Evolutionary conservation across 1,140 invertebrate genomes (phyloP).

Genomic region (Drosophila ogumai): DNA sequence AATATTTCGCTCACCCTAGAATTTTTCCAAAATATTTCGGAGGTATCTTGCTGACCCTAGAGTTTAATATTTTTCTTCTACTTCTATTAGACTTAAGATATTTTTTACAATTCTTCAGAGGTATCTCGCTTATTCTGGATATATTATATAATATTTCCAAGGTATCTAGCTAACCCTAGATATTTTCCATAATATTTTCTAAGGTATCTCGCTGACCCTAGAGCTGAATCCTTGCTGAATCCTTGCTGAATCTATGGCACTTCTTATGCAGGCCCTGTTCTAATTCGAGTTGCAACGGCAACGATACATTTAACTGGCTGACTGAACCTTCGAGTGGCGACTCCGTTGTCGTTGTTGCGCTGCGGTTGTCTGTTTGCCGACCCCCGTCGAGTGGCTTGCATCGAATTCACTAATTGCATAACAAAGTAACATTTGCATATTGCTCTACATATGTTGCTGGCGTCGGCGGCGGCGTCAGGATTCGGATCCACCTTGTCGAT

Average conservation of each 20-base stretch:
- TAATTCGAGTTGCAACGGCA: slow-evolving; percentile 56
- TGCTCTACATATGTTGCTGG: slow-evolving; percentile 76
- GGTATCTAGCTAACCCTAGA: not conserved
- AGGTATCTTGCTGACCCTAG: no score
- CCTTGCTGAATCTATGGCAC: not conserved
- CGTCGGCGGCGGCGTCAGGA: slow-evolving; percentile 4
- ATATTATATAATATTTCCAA: not conserved
- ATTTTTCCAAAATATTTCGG: not conserved
- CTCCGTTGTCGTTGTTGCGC: slow-evolving; percentile 42
- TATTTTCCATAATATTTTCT: not conserved
- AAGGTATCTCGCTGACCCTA: slow-evolving; percentile 1
- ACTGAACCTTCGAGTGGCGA: slow-evolving; percentile 47
- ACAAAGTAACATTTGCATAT: slow-evolving; percentile 84
- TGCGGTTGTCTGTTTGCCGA: slow-evolving; percentile 49
- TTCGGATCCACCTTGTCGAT: slow-evolving; percentile 64
- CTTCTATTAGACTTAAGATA: not conserved
- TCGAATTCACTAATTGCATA: slow-evolving; percentile 85
- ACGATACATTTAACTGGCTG: slow-evolving; percentile 74
- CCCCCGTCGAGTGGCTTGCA: slow-evolving; percentile 56
- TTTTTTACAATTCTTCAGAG: not conserved
- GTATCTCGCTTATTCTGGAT: not conserved
- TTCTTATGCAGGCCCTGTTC: slow-evolving; percentile 34
- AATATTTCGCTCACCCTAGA: not conserved
- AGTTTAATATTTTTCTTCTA: no score
- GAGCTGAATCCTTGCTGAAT: not conserved